phyloP scores from a whole-genome alignment of 2,113 vertebrate genomes.

The Orientallactaga bullata region DNA sequence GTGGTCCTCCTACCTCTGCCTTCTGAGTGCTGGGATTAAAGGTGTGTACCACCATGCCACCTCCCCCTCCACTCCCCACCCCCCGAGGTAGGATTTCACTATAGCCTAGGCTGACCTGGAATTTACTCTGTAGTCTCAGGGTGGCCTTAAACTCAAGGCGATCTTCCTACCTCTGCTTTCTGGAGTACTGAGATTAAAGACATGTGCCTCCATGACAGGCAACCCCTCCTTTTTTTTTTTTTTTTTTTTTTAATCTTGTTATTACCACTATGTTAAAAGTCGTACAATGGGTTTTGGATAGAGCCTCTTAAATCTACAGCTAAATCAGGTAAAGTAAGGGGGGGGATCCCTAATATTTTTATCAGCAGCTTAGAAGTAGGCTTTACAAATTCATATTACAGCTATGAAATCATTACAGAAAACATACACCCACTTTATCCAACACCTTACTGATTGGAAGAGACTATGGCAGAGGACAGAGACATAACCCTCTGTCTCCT shows the following conservation, averaged over 20 bases:
- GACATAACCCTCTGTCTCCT: not conserved
- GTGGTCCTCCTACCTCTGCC: too few species aligned
- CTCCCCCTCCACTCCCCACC: too few species aligned
- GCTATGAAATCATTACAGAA: not conserved
- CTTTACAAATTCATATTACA: not conserved
- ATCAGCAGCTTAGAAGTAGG: not conserved
- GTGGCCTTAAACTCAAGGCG: too few species aligned
- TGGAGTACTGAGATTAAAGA: too few species aligned
- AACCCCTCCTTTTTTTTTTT: too few species aligned
- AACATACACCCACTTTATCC: not conserved
- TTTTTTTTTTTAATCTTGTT: not conserved
- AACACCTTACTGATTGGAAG: not conserved
- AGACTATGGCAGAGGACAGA: not conserved
- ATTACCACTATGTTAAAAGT: not conserved
- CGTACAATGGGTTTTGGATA: not conserved
- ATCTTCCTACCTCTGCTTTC: too few species aligned
- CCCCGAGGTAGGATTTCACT: too few species aligned
- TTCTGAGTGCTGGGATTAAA: too few species aligned
- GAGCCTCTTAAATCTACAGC: not conserved
- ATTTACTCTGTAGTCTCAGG: too few species aligned
- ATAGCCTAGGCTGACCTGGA: too few species aligned
- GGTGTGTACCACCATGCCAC: too few species aligned
- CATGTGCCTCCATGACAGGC: too few species aligned
- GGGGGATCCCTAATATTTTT: not conserved
- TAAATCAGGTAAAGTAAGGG: not conserved